Conservation (phyloP, 2,113 vertebrate genomes). For the Brevimyrus niger region DNA sequence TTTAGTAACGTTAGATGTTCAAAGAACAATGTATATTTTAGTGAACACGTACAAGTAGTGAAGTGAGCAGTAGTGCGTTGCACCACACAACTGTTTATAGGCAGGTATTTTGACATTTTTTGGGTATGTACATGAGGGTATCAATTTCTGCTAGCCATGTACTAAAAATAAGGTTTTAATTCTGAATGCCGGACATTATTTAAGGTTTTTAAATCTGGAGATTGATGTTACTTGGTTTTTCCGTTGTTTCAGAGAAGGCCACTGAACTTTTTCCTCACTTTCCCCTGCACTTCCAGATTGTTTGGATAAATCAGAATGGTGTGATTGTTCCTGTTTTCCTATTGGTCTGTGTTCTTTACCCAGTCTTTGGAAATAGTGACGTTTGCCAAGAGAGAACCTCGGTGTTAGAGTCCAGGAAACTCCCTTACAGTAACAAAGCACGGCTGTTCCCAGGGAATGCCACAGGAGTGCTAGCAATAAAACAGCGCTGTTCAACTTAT, state of each 20-base stretch:
- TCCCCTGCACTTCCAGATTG: conserved; percentile 24
- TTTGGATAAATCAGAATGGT: conserved; percentile 63
- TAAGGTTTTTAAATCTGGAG: background rate
- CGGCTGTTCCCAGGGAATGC: conserved; percentile 59
- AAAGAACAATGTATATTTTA: background rate
- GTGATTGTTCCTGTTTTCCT: conserved; percentile 55
- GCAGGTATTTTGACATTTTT: background rate
- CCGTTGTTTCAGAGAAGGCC: background rate
- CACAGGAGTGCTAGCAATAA: conserved; percentile 26
- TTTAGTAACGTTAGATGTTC: background rate
- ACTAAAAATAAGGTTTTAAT: background rate
- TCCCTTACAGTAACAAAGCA: conserved; percentile 68
- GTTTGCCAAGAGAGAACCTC: conserved; percentile 45
- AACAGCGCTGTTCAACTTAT: background rate
- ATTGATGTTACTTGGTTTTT: conserved; percentile 33
- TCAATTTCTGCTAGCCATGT: background rate
- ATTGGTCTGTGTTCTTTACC: conserved; percentile 40
- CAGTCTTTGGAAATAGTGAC: conserved; percentile 66
- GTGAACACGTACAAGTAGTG: background rate
- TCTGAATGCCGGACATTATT: background rate
- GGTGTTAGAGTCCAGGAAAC: conserved; percentile 48
- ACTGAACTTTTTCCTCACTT: conserved; percentile 4
- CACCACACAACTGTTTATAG: background rate
- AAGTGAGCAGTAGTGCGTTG: background rate
- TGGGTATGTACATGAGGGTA: background rate